phyloP scores from a whole-genome alignment of 2,797 vertebrate species.

The Notoglanidium macrostoma region DNA sequence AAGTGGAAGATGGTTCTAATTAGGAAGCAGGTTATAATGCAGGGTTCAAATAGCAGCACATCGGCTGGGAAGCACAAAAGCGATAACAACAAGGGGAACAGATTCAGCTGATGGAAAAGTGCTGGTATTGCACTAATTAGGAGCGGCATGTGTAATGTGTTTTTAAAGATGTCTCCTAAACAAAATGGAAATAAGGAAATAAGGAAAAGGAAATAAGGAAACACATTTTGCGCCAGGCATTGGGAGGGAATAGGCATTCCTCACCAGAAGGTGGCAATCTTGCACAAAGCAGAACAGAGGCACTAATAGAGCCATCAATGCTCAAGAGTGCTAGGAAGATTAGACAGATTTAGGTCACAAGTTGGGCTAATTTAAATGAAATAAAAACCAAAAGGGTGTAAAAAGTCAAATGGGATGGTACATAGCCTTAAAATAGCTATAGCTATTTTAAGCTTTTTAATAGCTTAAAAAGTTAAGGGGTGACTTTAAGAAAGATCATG shows the following conservation, averaged over 20 bases:
- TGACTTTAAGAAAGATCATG: neutral
- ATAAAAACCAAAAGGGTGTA: neutral
- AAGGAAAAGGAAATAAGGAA: neutral
- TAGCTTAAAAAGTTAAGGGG: neutral
- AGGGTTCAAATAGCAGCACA: constrained; percentile 72
- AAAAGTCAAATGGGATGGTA: neutral
- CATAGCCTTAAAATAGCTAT: neutral
- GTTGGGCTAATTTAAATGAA: neutral
- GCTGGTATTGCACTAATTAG: constrained; percentile 64
- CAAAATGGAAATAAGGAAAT: constrained; percentile 31
- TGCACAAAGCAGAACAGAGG: constrained; percentile 43
- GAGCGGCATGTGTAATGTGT: constrained; percentile 58
- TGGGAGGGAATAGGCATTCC: neutral
- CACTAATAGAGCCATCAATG: neutral
- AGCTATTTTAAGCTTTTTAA: too few species aligned
- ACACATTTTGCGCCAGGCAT: neutral
- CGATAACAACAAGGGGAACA: constrained; percentile 61
- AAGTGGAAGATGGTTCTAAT: constrained; percentile 78
- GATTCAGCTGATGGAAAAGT: constrained; percentile 60
- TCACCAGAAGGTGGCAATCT: constrained; percentile 72
- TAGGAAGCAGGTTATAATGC: constrained; percentile 69
- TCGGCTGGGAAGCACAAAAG: constrained; percentile 65
- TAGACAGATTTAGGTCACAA: neutral
- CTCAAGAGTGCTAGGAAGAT: neutral
- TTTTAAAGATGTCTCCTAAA: constrained; percentile 51